Base-by-base conservation (phyloP, 23 tunicate genomes). In the Phallusia fumigata region DNA sequence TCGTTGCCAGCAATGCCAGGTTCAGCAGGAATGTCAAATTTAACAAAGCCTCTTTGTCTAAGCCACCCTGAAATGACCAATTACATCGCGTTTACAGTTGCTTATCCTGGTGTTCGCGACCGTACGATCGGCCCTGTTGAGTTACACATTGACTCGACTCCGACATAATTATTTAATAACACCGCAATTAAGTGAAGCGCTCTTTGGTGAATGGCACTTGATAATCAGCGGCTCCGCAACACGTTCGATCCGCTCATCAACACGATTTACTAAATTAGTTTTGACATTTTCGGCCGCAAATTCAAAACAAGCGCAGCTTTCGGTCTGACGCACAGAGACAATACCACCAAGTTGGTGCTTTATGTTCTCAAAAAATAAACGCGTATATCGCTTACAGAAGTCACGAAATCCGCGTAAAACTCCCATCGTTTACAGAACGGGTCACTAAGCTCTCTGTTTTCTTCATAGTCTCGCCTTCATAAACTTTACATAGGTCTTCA, bases 141-240 rank as follows among this genome's bases (percentile, higher is more conserved):
- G 69, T 58, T 40, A 40, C 69, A 58, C 69, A 58, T 58, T 58
- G 69, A 58, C 13, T 58, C 69, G 69, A 24, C 26, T 21, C 69
- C 15, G 28, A 58, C 69, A 58, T 58, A 58, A 58, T 58, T 58
- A 24, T 58, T 22, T 58, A 58, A 58, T 58, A 58, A 58, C 69
- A 58, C 69, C 2, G 69, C 69, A 58, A 58, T 58, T 58, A 58
- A 58, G 69, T 58, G 69, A 58, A 58, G 69, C 69, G 69, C 69
- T 24, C 69, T 58, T 58, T 58, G 69, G 69, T 58, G 69, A 58
- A 58, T 58, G 69, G 69, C 69, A 58, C 69, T 58, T 16, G 5
- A 58, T 58, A 58, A 58, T 58, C 69, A 58, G 28, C 28, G 69
- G 69, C 16, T 24, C 69, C 13, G 15, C 69, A 58, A 58, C 69